phyloP scores from a whole-genome alignment of 2,797 vertebrate species.

The Neosilurus mollespiculum region DNA sequence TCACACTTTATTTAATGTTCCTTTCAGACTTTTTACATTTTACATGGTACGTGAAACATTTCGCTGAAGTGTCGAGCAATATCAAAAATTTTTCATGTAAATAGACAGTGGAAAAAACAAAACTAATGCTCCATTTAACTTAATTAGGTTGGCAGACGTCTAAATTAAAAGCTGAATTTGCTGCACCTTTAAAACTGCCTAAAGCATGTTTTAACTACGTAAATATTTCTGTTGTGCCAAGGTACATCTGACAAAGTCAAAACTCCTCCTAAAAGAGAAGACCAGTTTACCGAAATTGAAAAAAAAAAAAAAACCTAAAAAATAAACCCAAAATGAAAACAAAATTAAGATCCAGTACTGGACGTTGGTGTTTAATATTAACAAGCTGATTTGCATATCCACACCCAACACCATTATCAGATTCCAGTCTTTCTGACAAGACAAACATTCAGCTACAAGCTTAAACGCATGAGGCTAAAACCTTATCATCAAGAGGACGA shows the following conservation, averaged over 20 bases:
- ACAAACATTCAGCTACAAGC: not conserved
- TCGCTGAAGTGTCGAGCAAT: not conserved
- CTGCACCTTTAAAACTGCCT: too few relatives aligned
- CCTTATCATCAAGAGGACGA: not conserved
- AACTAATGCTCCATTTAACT: not conserved
- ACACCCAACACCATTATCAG: not conserved
- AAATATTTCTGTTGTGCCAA: not conserved
- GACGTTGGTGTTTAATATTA: too few relatives aligned
- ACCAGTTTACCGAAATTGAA: not conserved
- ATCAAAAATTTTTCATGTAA: not conserved
- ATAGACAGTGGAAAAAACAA: not conserved
- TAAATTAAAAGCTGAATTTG: not conserved
- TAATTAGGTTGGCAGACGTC: not conserved
- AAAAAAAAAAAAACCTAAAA: too few relatives aligned
- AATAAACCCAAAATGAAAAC: too few relatives aligned
- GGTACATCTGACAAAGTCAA: not conserved
- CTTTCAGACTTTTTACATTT: not conserved
- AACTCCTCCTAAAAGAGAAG: not conserved
- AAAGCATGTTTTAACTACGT: not conserved
- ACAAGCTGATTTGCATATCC: not conserved
- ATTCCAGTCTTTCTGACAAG: not conserved
- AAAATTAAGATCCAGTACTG: not conserved
- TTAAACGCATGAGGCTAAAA: not conserved
- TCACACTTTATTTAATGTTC: not conserved
- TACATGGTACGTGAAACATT: not conserved